Conservation (phyloP, 1,140 invertebrate genomes). For the Caenorhabditis briggsae region DNA sequence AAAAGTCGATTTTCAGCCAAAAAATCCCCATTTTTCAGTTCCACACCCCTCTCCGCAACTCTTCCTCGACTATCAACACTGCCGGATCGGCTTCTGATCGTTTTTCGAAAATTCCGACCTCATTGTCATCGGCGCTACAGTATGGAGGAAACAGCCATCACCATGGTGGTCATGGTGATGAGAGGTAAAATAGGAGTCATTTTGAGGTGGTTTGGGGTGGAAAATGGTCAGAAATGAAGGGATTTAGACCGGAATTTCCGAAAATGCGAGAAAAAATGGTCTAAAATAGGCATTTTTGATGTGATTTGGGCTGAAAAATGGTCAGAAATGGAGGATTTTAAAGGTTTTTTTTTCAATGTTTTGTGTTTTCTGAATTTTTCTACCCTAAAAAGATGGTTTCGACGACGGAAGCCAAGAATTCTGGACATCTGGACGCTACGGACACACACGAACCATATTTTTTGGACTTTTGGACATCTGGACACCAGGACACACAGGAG, state of each 20-base stretch:
- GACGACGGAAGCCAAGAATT: too few species aligned
- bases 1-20: not conserved
- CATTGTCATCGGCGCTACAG: not conserved
- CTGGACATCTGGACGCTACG: too few species aligned
- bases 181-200: not conserved
- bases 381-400: too few species aligned
- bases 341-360: too few species aligned
- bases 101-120: not conserved
- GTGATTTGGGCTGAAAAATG: not conserved
- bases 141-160: not conserved
- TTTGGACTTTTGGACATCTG: too few species aligned
- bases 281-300: not conserved
- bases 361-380: too few species aligned
- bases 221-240: not conserved
- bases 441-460: too few species aligned
- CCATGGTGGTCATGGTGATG: conserved; percentile 12
- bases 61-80: not conserved
- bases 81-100: not conserved
- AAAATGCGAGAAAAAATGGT: not conserved
- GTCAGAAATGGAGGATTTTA: not conserved
- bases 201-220: not conserved
- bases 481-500: too few species aligned
- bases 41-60: conserved; percentile 7
- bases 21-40: not conserved
- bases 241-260: not conserved